Evolutionary conservation across 2,113 vertebrate species (phyloP), one percentile per base, ranked within the genome.

Genomic region (Bucco capensis): DNA sequence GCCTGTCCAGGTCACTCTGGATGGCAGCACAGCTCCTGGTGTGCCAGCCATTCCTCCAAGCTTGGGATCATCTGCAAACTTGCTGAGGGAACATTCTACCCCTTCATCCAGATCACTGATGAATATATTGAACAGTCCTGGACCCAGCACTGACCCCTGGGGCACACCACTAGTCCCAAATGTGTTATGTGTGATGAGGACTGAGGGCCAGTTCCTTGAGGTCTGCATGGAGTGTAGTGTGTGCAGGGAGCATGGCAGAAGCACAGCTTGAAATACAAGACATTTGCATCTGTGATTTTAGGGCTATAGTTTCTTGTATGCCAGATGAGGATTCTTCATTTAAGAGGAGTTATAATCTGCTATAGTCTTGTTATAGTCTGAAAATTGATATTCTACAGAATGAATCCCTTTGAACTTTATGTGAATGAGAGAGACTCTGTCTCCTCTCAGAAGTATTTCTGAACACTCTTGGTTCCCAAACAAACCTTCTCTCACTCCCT

Each of bases 341-440:
- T 91, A 95, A 95, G 79, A 95, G 72, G 86, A n/a, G 28, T 83
- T 88, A 42, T 50, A 86, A 87, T 89, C 87, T 72, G 35, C 53
- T 82, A n/a, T 91, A 92, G 89, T 94, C 81, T 80, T 88, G 42
- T 87, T 92, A 75, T 13, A 51, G 24, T 51, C 67, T 54, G 30
- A 62, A 86, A 88, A 62, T 57, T 3, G 5, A 28, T 77, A 89
- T 78, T 40, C 23, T 37, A 33, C 8, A 8, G 75, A 50, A 16
- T 62, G 40, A 51, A 89, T 87, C 37, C 5, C 3, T 49, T 40
- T 71, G 60, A 74, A 67, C 42, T 8, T 62, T 53, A 50, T 31
- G 35, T 86, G 56, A 77, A 66, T 28, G 69, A 62, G 71, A 49
- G 19, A 44, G 61, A 30, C 38, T 88, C 49, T 60, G 38, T 12